Conservation (phyloP, 2,113 vertebrate species). For the Dipodomys ordii region DNA sequence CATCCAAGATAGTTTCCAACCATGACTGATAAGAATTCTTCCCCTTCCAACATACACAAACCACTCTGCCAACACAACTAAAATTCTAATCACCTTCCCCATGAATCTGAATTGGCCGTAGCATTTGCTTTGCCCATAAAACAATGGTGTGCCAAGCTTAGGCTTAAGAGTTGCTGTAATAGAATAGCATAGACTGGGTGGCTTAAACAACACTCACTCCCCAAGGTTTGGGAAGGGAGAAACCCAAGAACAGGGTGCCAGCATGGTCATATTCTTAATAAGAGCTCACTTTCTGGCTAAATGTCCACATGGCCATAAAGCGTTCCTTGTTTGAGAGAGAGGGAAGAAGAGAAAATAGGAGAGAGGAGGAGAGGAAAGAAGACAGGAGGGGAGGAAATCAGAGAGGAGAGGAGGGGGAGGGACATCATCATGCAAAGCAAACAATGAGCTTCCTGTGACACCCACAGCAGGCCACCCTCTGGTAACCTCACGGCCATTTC, state of each 20-base stretch:
- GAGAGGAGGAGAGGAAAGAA: no score
- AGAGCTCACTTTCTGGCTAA: not conserved
- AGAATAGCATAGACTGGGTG: not conserved
- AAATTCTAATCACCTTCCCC: not conserved
- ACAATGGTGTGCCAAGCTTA: not conserved
- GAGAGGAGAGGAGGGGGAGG: no score
- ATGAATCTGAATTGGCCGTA: not conserved
- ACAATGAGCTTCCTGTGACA: conserved; percentile 21
- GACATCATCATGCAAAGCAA: not conserved
- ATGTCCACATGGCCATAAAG: not conserved
- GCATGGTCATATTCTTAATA: not conserved
- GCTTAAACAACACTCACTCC: not conserved
- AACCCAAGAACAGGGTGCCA: not conserved
- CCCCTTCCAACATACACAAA: not conserved
- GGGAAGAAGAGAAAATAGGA: no score
- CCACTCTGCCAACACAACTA: not conserved
- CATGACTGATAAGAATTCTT: not conserved
- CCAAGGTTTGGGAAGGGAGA: not conserved
- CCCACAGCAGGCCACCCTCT: not conserved
- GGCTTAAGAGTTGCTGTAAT: not conserved
- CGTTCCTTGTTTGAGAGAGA: not conserved
- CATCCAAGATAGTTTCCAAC: not conserved
- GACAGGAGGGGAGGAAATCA: no score
- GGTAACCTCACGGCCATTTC: not conserved
- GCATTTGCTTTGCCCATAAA: not conserved